These are phyloP conservation scores for Trissolcus brochymenae DNA, from an alignment of 2,888 invertebrate genomes.

Conservation along the genomic window DNA sequence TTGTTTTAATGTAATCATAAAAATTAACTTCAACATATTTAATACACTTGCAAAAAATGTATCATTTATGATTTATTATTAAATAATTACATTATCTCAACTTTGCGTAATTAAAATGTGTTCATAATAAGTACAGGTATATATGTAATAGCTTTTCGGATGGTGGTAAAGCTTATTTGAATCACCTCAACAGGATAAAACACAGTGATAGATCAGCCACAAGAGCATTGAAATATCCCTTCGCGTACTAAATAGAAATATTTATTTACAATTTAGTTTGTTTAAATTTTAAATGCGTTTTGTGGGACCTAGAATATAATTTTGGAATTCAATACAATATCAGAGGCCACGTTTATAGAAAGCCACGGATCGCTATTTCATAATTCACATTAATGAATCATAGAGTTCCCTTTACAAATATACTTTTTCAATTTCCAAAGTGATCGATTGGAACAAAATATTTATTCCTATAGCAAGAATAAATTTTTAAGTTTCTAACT, in stretches of 20 bases:
- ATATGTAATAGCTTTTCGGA: too few relatives aligned
- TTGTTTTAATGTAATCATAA: too few relatives aligned
- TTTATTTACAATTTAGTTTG: slow-evolving; percentile 43
- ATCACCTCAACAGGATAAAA: background rate
- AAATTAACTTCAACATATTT: too few relatives aligned
- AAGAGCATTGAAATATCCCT: slow-evolving; percentile 44
- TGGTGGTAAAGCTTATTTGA: too few relatives aligned
- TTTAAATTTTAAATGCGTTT: slow-evolving; percentile 36
- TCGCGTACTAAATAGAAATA: slow-evolving; percentile 10
- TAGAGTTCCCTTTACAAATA: background rate
- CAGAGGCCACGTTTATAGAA: background rate
- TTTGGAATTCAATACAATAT: slow-evolving; percentile 13
- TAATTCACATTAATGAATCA: background rate
- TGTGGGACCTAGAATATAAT: slow-evolving; percentile 9
- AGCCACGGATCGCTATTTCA: background rate
- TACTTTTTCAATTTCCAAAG: background rate
- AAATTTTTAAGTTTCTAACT: too few relatives aligned
- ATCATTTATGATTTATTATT: too few relatives aligned
- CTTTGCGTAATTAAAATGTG: too few relatives aligned
- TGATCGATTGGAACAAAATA: too few relatives aligned
- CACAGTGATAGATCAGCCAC: slow-evolving; percentile 48
- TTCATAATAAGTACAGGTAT: too few relatives aligned
- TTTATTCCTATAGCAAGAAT: too few relatives aligned
- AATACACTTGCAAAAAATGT: too few relatives aligned
- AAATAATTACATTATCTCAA: too few relatives aligned